phyloP scores from a whole-genome alignment of 2,888 invertebrate genomes.

The Nebria brevicollis region DNA sequence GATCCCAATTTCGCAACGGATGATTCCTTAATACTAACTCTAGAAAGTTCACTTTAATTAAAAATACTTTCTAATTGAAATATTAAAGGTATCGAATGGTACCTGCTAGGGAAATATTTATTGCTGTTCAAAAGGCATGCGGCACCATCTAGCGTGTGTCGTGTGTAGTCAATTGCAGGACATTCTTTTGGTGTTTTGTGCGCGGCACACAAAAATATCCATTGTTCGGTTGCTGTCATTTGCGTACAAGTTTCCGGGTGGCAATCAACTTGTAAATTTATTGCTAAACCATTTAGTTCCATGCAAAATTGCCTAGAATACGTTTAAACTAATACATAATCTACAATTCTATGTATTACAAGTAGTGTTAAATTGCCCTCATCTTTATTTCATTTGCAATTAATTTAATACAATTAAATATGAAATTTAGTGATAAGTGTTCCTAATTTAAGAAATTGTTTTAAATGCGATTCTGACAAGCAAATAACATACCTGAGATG shows the following conservation, averaged over 20 bases:
- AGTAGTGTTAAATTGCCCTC: no score
- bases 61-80: background rate
- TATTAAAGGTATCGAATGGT: slow-evolving; percentile 50
- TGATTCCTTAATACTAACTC: slow-evolving; percentile 98
- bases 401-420: no score
- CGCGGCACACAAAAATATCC: slow-evolving; percentile 99
- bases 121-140: slow-evolving; percentile 98
- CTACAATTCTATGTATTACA: background rate
- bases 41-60: slow-evolving; percentile 62
- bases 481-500: slow-evolving; percentile 78
- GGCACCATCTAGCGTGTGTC: slow-evolving; percentile 98
- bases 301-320: slow-evolving; percentile 93
- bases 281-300: slow-evolving; percentile 98
- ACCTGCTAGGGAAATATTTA: slow-evolving; percentile 99
- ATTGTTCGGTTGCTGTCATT: slow-evolving; percentile 99
- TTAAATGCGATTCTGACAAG: no score
- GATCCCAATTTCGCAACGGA: slow-evolving; percentile 98
- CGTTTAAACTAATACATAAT: slow-evolving; percentile 3
- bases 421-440: no score
- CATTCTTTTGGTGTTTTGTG: slow-evolving; percentile 99
- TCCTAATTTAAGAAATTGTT: no score
- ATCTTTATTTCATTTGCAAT: no score
- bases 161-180: slow-evolving; percentile 98
- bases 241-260: slow-evolving; percentile 97
- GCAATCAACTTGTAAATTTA: slow-evolving; percentile 94